Base-by-base conservation (phyloP, 2,797 vertebrate genomes). In the Loriculus beryllinus region DNA sequence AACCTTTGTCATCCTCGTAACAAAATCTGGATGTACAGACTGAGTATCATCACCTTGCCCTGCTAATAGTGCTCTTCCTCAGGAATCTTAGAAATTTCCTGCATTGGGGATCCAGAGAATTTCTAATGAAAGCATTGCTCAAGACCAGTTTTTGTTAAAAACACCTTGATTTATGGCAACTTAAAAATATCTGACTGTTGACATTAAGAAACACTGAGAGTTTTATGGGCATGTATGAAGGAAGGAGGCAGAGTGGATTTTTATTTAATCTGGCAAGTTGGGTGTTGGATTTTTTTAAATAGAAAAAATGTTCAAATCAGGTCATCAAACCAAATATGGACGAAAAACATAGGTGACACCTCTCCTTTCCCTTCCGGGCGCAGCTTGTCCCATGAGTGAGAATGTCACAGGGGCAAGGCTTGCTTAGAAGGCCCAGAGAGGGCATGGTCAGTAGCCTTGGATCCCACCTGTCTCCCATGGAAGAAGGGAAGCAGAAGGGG, bases 31-130 rank as follows among this genome's bases (percentile, higher is more conserved):
- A 79, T 37, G 5, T 82, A 45, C 25, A 88, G 60, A 48, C 10
- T 12, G 33, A 85, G 31, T 39, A 63, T 68, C 52, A 54, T 59
- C 70, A 91, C 74, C 67, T 93, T 94, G 22, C 13, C 9, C 47
- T 82, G 25, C 29, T 88, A 90, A 78, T 76, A 62, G 5, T 28
- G 7, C 29, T 82, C 54, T 92, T 92, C 56, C 65, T 89, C 42
- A 93, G 83, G 87, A 96, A 97, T 94, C 82, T 82, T n/a, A 90
- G 52, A 74, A 28, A 87, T 85, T 95, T 96, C 83, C 90, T 97
- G 48, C 57, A 88, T 17, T 63, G 67, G 18, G 26, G 47, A 86
- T 87, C 37, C 77, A 91, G 81, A 86, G 64, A 89, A 90, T 86
- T 91, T 94, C 40, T 83, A 35, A 59, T 35, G 12, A 86, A 97